Conservation (phyloP, 2,113 vertebrate species). For the Silurus glanis region DNA sequence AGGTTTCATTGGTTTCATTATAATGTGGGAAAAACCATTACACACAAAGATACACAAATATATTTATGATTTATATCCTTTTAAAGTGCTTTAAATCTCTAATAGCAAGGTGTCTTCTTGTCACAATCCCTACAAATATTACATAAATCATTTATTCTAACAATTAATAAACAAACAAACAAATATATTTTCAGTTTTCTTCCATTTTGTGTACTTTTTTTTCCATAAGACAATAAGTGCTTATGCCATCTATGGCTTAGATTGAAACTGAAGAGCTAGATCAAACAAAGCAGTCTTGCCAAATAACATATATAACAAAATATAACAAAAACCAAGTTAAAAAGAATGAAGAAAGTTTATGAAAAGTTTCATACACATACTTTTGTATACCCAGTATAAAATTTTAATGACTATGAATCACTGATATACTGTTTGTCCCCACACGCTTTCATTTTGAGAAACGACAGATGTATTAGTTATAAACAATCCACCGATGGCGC, state of each 20-base stretch:
- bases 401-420: neutral
- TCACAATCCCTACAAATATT: neutral
- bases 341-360: too few species aligned
- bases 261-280: neutral
- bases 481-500: neutral
- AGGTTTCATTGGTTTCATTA: neutral
- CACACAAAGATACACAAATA: neutral
- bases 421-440: neutral
- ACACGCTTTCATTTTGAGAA: neutral
- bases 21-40: neutral
- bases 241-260: neutral
- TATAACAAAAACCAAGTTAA: neutral
- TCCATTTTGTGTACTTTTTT: neutral
- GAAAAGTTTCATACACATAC: too few species aligned
- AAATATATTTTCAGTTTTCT: neutral
- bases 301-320: too few species aligned
- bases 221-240: neutral
- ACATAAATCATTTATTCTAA: neutral
- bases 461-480: slow-evolving; percentile 10
- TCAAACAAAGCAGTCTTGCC: neutral
- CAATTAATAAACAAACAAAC: too few species aligned
- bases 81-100: neutral
- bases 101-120: neutral
- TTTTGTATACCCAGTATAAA: neutral
- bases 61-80: neutral